Evolutionary conservation across 2,888 invertebrate genomes (phyloP), one percentile per base, ranked within the genome.

Genomic region (Drosophila anomalata): DNA sequence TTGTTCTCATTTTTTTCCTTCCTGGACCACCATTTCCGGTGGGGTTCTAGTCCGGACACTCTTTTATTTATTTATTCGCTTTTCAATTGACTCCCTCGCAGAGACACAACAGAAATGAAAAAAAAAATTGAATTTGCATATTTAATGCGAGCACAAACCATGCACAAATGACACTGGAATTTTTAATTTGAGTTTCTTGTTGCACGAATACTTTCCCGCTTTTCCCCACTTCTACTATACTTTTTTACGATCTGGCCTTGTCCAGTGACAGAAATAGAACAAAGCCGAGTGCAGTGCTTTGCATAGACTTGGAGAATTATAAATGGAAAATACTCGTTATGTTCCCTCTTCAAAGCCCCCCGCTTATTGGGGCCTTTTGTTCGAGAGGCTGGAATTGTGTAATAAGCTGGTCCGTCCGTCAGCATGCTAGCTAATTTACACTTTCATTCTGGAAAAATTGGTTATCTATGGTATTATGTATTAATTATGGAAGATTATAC

Each of bases 111-210:
- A 58, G 48, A 29, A 14, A 50, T 47, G 44, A 46, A 54, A 50
- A 46, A 54, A 50, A 56, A 55, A 44, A 55, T 48, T 52, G 53
- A 69, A 88, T 86, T 87, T 85, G 89, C 86, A 89, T 87, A 88
- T 72, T 79, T 78, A 73, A 88, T 85, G 87, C 60, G 60, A 36
- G 52, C 69, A 57, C 59, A 57, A 69, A 47, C 60, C 68, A 70
- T 56, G 54, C 59, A 46, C 67, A 82, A 83, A 76, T 68, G 70
- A 53, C 67, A 77, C 73, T 76, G 69, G 74, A 77, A 77, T 84
- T 73, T 82, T 75, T 79, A 74, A 78, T 74, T 80, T 76, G 65
- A 39, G 62, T 63, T 57, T 66, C 71, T 76, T 78, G 73, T 75
- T 67, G 65, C 67, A 41, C 54, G 11, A 22, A 44, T 60, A 31